phyloP scores from a whole-genome alignment of 1,140 invertebrate genomes.

The Drosophila melanica region DNA sequence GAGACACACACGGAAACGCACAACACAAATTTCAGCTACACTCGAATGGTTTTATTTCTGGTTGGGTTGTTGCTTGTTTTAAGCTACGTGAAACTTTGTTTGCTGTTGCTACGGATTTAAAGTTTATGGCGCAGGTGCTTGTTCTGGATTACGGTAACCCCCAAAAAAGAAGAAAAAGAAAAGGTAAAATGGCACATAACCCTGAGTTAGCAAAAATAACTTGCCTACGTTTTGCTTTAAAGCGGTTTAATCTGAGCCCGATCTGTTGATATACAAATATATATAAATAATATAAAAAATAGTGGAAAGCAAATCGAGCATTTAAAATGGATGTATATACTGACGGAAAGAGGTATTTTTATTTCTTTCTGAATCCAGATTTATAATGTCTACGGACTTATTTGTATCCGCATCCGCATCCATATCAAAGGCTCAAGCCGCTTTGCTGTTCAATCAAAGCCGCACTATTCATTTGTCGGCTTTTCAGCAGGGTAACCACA shows the following conservation, averaged over 20 bases:
- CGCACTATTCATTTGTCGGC: conserved; percentile 59
- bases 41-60: conserved; percentile 75
- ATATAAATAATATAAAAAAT: not conserved
- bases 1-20: conserved; percentile 25
- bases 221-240: conserved; percentile 4
- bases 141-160: conserved; percentile 55
- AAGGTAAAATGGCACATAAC: conserved; percentile 24
- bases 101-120: conserved; percentile 58
- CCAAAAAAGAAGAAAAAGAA: conserved; percentile 30
- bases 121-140: conserved; percentile 77
- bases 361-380: not conserved
- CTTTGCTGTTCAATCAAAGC: conserved; percentile 28
- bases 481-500: conserved; percentile 68
- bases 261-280: not conserved
- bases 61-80: conserved; percentile 49
- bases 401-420: not conserved
- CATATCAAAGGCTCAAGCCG: not conserved
- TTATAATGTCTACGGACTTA: not conserved
- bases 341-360: not conserved
- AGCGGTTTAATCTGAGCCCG: not conserved
- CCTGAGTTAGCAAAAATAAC: conserved; percentile 39
- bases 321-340: too few species aligned
- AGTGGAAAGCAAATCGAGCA: too few species aligned
- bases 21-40: conserved; percentile 56
- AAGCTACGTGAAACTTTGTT: conserved; percentile 55